A percentile compares a stretch with the other conserved stretches of the same genome.
Conservation (phyloP, 2,888 invertebrate genomes). For the Nomada fabriciana region DNA sequence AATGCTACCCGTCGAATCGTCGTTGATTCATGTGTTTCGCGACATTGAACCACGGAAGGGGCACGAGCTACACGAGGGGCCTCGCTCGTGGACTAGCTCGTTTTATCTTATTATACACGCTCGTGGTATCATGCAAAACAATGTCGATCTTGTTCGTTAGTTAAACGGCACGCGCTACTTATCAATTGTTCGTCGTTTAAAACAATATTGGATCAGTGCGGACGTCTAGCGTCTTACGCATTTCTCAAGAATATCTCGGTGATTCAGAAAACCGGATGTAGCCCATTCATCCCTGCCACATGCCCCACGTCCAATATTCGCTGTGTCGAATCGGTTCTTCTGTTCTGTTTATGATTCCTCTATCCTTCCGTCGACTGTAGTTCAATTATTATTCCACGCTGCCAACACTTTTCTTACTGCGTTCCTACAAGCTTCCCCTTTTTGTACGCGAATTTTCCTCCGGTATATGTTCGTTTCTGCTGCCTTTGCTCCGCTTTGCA, state of each 20-base stretch:
- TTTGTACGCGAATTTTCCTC: too few species aligned
- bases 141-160: not conserved
- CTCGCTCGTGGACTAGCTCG: too few species aligned
- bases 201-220: constrained; percentile 24
- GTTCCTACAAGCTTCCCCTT: not conserved
- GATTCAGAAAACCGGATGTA: constrained; percentile 75
- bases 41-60: too few species aligned
- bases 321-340: constrained; percentile 39
- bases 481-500: too few species aligned
- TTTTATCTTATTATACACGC: too few species aligned
- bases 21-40: too few species aligned
- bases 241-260: constrained; percentile 71
- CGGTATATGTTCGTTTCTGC: too few species aligned
- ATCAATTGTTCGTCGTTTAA: constrained; percentile 16
- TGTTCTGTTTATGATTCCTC: constrained; percentile 37
- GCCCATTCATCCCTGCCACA: constrained; percentile 63
- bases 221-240: constrained; percentile 45
- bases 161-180: not conserved
- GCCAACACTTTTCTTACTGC: not conserved
- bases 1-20: too few species aligned
- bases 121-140: constrained; percentile 9
- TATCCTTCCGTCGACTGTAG: not conserved
- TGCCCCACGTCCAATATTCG: constrained; percentile 57
- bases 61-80: too few species aligned
- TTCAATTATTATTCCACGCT: not conserved